These are phyloP conservation scores for Sminthurides aquaticus DNA, from an alignment of 2,888 invertebrate species.

Conservation along the genomic window DNA sequence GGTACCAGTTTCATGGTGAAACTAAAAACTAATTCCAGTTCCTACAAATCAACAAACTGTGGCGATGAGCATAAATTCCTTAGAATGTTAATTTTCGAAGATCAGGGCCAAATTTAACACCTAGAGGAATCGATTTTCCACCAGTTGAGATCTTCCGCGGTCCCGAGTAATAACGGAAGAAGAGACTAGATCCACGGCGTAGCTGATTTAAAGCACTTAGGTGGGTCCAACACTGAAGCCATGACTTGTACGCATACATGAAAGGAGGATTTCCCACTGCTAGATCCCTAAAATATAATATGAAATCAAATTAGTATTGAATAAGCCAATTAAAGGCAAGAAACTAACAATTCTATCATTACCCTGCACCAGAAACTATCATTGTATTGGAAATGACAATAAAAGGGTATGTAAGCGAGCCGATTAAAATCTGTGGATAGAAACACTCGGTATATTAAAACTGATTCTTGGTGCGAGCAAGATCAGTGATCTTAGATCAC, in stretches of 20 bases:
- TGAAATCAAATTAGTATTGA: conserved; percentile 13
- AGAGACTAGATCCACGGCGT: conserved; percentile 75
- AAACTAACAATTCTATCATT: conserved; percentile 12
- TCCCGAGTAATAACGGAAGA: conserved; percentile 66
- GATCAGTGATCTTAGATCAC: too few relatives aligned
- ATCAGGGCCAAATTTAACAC: conserved; percentile 32
- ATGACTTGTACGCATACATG: conserved; percentile 72
- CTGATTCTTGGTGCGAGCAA: too few relatives aligned
- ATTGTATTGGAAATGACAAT: conserved; percentile 85
- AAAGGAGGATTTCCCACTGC: conserved; percentile 72
- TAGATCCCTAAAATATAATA: conserved; percentile 54
- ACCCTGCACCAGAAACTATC: conserved; percentile 73
- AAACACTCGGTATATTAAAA: conserved; percentile 23
- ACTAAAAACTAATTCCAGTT: too few relatives aligned
- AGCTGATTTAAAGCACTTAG: conserved; percentile 66
- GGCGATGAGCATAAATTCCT: too few relatives aligned
- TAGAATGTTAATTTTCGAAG: conserved; percentile 3
- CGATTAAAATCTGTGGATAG: conserved; percentile 62
- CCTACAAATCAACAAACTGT: too few relatives aligned
- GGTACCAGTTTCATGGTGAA: too few relatives aligned
- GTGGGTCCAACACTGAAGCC: conserved; percentile 78
- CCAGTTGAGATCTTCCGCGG: conserved; percentile 44
- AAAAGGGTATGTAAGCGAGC: conserved; percentile 83
- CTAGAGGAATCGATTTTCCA: conserved; percentile 22
- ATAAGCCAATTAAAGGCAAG: background rate